Conservation (phyloP, 2,113 vertebrate genomes). For the Arothron firmamentum region DNA sequence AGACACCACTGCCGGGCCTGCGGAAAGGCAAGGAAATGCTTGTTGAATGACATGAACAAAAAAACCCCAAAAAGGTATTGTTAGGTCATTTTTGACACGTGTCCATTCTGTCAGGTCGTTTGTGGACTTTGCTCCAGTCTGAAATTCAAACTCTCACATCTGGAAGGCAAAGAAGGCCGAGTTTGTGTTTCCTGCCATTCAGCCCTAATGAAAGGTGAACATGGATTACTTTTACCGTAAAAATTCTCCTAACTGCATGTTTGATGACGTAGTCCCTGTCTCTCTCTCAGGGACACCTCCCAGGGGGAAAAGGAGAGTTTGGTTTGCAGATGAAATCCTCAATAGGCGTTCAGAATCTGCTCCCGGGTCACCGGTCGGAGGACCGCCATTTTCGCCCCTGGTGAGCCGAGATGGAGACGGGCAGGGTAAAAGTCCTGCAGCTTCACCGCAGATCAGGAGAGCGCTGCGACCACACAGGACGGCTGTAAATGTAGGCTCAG, state of each 20-base stretch:
- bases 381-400: constrained; percentile 77
- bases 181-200: constrained; percentile 96
- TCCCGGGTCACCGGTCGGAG: constrained; percentile 82
- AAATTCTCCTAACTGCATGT: no score
- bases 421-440: constrained; percentile 75
- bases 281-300: constrained; percentile 70
- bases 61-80: no score
- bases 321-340: constrained; percentile 94
- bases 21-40: constrained; percentile 84
- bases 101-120: constrained; percentile 72
- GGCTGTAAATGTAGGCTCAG: constrained; percentile 35
- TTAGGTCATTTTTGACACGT: background rate
- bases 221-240: background rate
- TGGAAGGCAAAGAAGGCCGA: constrained; percentile 94
- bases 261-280: background rate
- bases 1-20: constrained; percentile 97
- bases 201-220: constrained; percentile 88
- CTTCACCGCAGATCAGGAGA: constrained; percentile 66
- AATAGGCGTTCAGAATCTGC: constrained; percentile 87
- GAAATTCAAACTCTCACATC: constrained; percentile 90
- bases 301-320: constrained; percentile 89
- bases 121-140: constrained; percentile 92
- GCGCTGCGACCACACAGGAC: constrained; percentile 72
- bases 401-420: constrained; percentile 69
- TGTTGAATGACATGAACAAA: background rate